A percentile compares a stretch with the other conserved stretches of the same genome.
These are phyloP conservation scores for Microcebus lehilahytsara DNA, from an alignment of 2,113 vertebrate genomes.

Conservation along the genomic window DNA sequence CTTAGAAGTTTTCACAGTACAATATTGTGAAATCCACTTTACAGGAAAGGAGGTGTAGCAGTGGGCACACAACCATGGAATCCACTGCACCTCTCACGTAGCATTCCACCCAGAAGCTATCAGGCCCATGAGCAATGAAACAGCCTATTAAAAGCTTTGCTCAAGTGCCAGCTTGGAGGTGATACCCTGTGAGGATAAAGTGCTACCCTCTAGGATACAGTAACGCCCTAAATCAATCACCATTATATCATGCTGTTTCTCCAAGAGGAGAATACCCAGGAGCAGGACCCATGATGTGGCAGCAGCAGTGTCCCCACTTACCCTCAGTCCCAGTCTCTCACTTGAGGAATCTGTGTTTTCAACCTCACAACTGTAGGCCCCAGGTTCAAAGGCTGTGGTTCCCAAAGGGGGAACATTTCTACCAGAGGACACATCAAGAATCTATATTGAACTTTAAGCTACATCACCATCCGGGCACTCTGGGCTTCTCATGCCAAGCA, in stretches of 20 bases:
- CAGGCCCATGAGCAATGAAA: background rate
- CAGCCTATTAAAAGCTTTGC: background rate
- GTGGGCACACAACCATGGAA: background rate
- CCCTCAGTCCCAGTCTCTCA: background rate
- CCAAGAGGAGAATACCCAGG: background rate
- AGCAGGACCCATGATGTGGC: background rate
- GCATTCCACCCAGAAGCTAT: background rate
- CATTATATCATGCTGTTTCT: background rate
- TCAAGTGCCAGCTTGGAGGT: background rate
- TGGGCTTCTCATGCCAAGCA: background rate
- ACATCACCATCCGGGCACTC: background rate
- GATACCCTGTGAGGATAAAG: background rate
- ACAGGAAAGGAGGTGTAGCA: background rate
- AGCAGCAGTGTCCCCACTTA: background rate
- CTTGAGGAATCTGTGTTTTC: background rate
- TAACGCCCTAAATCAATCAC: background rate
- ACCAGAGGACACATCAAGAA: background rate
- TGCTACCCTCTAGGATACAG: background rate
- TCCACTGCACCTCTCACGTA: background rate
- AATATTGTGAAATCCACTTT: background rate
- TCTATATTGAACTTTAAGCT: background rate
- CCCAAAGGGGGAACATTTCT: background rate
- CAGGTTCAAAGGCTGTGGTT: background rate
- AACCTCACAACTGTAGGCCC: background rate
- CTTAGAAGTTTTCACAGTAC: background rate